phyloP scores from a whole-genome alignment of 2,113 vertebrate genomes.

The Spheniscus mendiculus region DNA sequence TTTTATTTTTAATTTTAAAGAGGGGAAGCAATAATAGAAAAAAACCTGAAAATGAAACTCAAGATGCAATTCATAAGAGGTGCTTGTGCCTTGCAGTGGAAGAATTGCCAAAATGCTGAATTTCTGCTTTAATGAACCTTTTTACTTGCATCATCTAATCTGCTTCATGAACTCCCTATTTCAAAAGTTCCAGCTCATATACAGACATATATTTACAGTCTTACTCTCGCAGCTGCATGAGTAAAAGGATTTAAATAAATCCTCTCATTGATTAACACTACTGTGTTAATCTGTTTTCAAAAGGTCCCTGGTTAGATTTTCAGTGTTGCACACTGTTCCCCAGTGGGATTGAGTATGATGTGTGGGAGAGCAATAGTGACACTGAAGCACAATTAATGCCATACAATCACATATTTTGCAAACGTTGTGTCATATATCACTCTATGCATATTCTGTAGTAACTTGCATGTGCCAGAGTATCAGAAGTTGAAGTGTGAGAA shows the following conservation, averaged over 20 bases:
- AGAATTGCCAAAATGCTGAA: neutral
- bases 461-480: neutral
- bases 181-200: neutral
- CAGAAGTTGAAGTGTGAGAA: neutral
- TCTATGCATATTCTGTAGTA: neutral
- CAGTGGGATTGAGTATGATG: neutral
- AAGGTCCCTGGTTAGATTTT: neutral
- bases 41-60: neutral
- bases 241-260: neutral
- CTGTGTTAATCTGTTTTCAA: neutral
- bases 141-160: neutral
- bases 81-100: neutral
- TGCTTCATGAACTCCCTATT: neutral
- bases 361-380: neutral
- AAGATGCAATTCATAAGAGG: neutral
- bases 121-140: neutral
- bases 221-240: neutral
- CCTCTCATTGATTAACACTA: neutral
- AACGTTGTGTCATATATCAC: neutral
- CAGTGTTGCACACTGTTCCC: neutral
- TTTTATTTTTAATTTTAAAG: neutral
- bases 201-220: neutral
- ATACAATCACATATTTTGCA: neutral
- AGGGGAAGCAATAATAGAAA: neutral
- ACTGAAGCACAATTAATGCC: neutral